These are phyloP conservation scores for Trachops cirrhosus DNA, from an alignment of 2,797 vertebrate species.

Conservation along the genomic window DNA sequence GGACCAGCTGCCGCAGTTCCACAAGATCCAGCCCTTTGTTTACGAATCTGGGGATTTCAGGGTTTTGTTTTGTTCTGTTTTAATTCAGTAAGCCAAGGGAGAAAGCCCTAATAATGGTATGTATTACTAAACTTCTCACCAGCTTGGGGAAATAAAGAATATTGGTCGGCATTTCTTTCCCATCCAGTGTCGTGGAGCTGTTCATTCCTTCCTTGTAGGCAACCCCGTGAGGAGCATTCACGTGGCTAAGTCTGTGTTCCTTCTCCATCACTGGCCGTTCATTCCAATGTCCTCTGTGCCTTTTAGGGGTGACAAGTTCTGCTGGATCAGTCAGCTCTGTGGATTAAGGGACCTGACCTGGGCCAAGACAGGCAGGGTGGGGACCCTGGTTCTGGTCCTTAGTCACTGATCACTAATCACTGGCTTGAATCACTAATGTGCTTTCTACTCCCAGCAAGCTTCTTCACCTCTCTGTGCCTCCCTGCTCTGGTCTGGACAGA, in stretches of 20 bases:
- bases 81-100: neutral
- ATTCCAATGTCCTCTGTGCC: neutral
- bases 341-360: neutral
- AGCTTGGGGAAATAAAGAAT: neutral
- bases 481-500: neutral
- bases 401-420: neutral
- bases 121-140: neutral
- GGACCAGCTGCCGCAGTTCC: neutral
- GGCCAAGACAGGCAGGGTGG: neutral
- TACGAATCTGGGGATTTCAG: neutral
- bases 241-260: neutral
- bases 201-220: neutral
- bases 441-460: neutral
- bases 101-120: neutral
- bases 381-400: neutral
- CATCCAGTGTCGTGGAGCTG: neutral
- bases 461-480: neutral
- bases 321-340: neutral
- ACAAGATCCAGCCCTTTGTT: neutral
- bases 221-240: neutral
- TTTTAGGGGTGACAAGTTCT: neutral
- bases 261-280: neutral
- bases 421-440: neutral
- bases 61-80: neutral
- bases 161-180: neutral